Percentiles rank a stretch among this genome's conserved stretches.
phyloP scores from a whole-genome alignment of 2,888 invertebrate species.

The Elysia crispata region DNA sequence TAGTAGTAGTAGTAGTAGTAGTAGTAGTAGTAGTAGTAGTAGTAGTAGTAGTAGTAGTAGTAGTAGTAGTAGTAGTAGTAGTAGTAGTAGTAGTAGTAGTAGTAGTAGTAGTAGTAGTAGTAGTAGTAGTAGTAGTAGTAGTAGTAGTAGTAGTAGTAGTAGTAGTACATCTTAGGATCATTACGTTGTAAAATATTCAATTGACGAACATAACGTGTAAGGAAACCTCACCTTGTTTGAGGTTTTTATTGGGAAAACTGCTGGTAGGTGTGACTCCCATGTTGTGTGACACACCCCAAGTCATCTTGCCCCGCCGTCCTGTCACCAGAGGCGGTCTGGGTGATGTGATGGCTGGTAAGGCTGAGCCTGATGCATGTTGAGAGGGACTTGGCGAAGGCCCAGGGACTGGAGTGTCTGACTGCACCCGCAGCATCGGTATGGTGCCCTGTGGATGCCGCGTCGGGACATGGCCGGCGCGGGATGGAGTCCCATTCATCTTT shows the following conservation, averaged over 20 bases:
- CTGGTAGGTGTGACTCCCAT: constrained; percentile 32
- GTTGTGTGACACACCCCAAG: background rate
- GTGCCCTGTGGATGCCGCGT: constrained; percentile 36
- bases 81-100: constrained; percentile 1
- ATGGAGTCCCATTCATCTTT: no score
- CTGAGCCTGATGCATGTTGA: constrained; percentile 9
- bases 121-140: constrained; percentile 9
- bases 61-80: no score
- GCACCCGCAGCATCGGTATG: constrained; percentile 69
- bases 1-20: no score
- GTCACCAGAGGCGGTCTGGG: constrained; percentile 57
- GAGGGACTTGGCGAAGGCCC: constrained; percentile 52
- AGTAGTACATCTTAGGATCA: no score
- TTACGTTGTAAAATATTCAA: no score
- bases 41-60: background rate
- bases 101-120: constrained; percentile 9
- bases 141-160: constrained; percentile 9
- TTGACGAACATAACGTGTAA: no score
- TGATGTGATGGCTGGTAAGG: constrained; percentile 57
- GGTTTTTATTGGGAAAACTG: constrained; percentile 38
- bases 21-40: background rate
- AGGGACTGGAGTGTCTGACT: constrained; percentile 70
- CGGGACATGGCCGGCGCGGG: no score
- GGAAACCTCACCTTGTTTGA: constrained; percentile 33
- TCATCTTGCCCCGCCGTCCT: constrained; percentile 53